A percentile compares a stretch with the other conserved stretches of the same genome.
phyloP scores from a whole-genome alignment of 1,140 invertebrate genomes.

The Danaus plexippus region DNA sequence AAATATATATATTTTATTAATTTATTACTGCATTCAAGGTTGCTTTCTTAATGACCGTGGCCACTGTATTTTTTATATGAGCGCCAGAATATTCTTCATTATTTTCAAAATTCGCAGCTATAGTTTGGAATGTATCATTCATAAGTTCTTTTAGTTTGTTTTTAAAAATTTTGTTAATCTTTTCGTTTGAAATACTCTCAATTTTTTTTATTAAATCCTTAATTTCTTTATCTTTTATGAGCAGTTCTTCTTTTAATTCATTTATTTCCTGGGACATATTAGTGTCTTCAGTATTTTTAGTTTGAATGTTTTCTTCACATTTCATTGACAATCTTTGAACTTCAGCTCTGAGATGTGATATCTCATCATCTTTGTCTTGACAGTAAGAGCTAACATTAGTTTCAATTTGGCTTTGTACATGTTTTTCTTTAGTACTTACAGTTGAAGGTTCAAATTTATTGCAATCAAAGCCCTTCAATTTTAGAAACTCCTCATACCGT shows the following conservation, averaged over 20 bases:
- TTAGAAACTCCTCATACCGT: slow-evolving; percentile 44
- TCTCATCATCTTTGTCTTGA: slow-evolving; percentile 33
- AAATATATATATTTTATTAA: slow-evolving; percentile 9
- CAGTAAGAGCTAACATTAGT: slow-evolving; percentile 20
- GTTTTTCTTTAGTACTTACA: slow-evolving; percentile 1
- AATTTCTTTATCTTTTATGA: slow-evolving; percentile 26
- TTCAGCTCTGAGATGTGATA: slow-evolving; percentile 28
- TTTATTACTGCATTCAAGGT: slow-evolving; percentile 40
- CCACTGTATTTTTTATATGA: slow-evolving; percentile 40
- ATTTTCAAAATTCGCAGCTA: slow-evolving; percentile 45
- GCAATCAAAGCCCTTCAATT: slow-evolving; percentile 31
- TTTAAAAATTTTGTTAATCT: slow-evolving; percentile 20
- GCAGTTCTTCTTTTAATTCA: slow-evolving; percentile 10
- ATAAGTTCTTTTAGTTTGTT: slow-evolving; percentile 53
- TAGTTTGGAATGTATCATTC: slow-evolving; percentile 52
- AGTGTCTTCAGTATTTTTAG: too few species aligned
- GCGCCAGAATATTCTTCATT: slow-evolving; percentile 40
- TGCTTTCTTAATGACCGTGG: slow-evolving; percentile 47
- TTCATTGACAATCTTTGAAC: slow-evolving; percentile 23
- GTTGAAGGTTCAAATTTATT: slow-evolving; percentile 16
- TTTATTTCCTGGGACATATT: neutral
- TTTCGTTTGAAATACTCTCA: slow-evolving; percentile 12
- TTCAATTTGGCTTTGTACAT: slow-evolving; percentile 10
- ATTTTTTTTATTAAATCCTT: slow-evolving; percentile 20
- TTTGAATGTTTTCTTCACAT: neutral